Conservation (phyloP, 92 coral and sea anemone species). For the Porites rus region DNA sequence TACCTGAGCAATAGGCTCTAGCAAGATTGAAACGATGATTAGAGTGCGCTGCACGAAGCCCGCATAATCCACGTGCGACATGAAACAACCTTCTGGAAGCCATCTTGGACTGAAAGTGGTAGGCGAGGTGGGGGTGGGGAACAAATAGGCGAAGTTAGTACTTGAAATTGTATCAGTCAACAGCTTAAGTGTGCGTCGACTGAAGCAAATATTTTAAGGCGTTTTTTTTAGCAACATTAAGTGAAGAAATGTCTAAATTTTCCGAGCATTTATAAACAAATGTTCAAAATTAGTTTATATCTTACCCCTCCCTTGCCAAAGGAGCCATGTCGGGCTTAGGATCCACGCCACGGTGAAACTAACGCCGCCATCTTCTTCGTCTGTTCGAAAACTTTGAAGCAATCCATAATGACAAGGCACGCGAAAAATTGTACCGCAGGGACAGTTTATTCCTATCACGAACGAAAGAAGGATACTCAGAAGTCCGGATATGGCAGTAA, state of each 20-base stretch:
- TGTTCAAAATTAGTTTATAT: too few species aligned
- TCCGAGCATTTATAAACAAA: too few species aligned
- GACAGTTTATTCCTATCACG: constrained; percentile 96
- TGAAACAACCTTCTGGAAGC: constrained; percentile 81
- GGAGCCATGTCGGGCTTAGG: background rate
- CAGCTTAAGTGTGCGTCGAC: background rate
- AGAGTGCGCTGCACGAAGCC: constrained; percentile 49
- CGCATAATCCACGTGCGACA: constrained; percentile 74
- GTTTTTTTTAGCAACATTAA: background rate
- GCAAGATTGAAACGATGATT: constrained; percentile 32
- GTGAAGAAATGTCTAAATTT: too few species aligned
- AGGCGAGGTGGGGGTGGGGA: constrained; percentile 45
- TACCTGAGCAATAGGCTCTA: constrained; percentile 83
- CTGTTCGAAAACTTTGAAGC: background rate
- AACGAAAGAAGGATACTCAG: constrained; percentile 89
- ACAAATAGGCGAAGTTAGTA: background rate
- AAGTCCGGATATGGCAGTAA: constrained; percentile 97
- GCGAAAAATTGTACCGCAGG: constrained; percentile 96
- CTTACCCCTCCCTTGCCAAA: constrained; percentile 9
- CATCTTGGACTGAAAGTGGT: constrained; percentile 52
- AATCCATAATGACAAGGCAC: constrained; percentile 83
- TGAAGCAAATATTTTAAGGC: background rate
- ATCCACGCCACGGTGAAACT: constrained; percentile 13
- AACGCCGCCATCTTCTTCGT: constrained; percentile 21
- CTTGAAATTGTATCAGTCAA: background rate